Base-by-base conservation (phyloP, 2,113 vertebrate genomes). In the Xerus inauris region DNA sequence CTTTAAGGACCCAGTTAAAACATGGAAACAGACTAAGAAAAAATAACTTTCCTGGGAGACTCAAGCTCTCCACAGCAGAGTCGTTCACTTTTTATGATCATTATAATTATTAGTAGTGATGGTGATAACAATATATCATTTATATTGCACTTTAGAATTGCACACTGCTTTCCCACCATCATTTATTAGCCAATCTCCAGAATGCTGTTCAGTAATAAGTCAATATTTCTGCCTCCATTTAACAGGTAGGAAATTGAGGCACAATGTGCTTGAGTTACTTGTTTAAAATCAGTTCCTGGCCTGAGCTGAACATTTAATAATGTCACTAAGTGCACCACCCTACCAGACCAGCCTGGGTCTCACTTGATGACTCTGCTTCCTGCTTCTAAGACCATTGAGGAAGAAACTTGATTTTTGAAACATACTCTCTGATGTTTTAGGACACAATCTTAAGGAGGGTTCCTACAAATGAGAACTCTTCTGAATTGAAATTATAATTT, bases 51-150 rank as follows among this genome's bases (percentile, higher is more conserved):
- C 94, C 94, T 97, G 73, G 82, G 95, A 94, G 94, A 95, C 95
- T 94, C 80, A 65, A 75, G 95, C 96, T 97, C 96, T 97, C 92
- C 94, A 86, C 76, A 86, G 96, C 95, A 97, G 89, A 97, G 96
- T 97, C 97, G 95, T 97, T 97, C 96, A 94, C 97, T 94, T 97
- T 98, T 98, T 97, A 98, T 94, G 94, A 96, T 76, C 67, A 4
- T 97, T 97, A 96, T 97, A 97, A 98, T 97, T 98, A 97, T 97
- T 97, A 97, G 95, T 94, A 93, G 95, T 83, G 97, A 92, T 90
- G 95, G 97, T 90, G 97, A 97, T 97, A 96, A 95, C 84, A 95
- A 95, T 97, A 95, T 92, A 97, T 98, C 97, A 98, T 96, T 97
- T 97, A 96, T 97, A 97, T 96, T 93, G 96, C 95, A 89, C 97